phyloP scores from a whole-genome alignment of 2,888 invertebrate species.

The Ischnus inquisitorius region DNA sequence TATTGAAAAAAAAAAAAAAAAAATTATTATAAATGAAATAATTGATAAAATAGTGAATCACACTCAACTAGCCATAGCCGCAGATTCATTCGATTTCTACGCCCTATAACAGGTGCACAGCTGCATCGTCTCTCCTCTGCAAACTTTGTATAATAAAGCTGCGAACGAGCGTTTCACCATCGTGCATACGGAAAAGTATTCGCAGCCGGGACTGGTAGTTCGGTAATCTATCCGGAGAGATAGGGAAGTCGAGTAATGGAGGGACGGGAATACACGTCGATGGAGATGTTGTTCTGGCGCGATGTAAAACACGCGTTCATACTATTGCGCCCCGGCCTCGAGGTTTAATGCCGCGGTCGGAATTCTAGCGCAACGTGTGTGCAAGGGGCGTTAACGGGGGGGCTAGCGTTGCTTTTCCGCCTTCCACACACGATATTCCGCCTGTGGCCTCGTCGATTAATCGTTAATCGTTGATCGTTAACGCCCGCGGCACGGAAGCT shows the following conservation, averaged over 20 bases:
- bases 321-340: constrained; percentile 24
- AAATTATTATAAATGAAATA: no score
- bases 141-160: not conserved
- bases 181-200: constrained; percentile 49
- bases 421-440: constrained; percentile 37
- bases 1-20: no score
- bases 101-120: not conserved
- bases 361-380: not conserved
- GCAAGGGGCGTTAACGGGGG: not conserved
- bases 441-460: constrained; percentile 56
- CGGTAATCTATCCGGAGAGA: constrained; percentile 44
- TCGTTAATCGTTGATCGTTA: constrained; percentile 68
- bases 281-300: constrained; percentile 34
- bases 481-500: constrained; percentile 54
- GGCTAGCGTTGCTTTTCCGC: constrained; percentile 46
- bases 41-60: no score
- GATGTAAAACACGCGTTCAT: constrained; percentile 60
- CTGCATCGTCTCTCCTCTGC: not conserved
- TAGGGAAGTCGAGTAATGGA: not conserved
- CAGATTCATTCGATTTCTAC: not conserved
- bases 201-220: constrained; percentile 39
- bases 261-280: not conserved
- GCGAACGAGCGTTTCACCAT: not conserved
- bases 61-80: not conserved
- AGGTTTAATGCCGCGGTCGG: not conserved